A percentile compares a stretch with the other conserved stretches of the same genome.
Conservation (phyloP, 2,113 vertebrate species). For the Oncorhynchus mykiss region DNA sequence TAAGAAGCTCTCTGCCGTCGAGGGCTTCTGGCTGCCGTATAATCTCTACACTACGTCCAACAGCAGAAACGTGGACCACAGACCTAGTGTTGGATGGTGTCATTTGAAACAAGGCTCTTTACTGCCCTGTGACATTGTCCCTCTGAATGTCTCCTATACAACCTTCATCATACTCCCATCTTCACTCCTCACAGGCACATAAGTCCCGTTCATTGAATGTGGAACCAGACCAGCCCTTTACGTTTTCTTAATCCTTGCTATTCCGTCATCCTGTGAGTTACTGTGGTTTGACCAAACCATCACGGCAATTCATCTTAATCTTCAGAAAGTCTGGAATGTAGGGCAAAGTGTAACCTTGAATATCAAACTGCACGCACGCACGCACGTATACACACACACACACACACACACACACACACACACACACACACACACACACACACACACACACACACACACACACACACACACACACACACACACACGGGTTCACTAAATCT, state of each 20-base stretch:
- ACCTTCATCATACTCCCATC: not conserved
- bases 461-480: too few species aligned
- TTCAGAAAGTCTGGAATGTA: too few species aligned
- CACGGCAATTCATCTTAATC: not conserved
- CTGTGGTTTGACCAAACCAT: not conserved
- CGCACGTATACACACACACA: too few species aligned
- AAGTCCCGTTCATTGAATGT: not conserved
- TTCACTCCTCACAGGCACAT: not conserved
- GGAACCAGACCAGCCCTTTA: not conserved
- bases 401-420: too few species aligned
- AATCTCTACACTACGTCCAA: not conserved
- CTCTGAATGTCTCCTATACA: not conserved
- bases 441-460: too few species aligned
- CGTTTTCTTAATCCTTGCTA: not conserved
- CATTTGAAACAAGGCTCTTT: not conserved
- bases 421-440: too few species aligned
- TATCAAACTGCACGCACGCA: too few species aligned
- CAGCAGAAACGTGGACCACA: not conserved
- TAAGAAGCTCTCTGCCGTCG: not conserved
- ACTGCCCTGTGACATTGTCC: not conserved
- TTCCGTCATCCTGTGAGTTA: not conserved
- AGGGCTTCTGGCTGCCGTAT: not conserved
- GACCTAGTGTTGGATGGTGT: not conserved
- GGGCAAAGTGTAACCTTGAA: too few species aligned
- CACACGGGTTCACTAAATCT: too few species aligned